Conservation (phyloP, 1,140 invertebrate species). For the Anoplolepis gracilipes region DNA sequence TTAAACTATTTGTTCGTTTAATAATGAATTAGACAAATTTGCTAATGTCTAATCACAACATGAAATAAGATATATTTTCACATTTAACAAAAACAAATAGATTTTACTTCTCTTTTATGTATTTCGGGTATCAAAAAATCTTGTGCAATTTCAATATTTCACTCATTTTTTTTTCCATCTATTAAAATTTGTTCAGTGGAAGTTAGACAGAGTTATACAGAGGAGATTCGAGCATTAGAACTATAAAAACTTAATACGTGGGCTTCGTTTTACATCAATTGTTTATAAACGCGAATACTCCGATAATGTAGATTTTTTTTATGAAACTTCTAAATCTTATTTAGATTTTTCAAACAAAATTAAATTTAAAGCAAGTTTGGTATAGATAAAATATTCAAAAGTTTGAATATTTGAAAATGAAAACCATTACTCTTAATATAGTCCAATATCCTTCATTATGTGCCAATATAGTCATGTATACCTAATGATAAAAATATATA, state of each 20-base stretch:
- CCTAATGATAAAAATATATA: slow-evolving; percentile 53
- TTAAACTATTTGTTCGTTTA: background rate
- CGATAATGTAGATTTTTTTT: slow-evolving; percentile 10
- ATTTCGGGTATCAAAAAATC: slow-evolving; percentile 45
- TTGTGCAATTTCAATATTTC: slow-evolving; percentile 47
- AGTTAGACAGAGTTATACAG: slow-evolving; percentile 79
- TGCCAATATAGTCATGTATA: slow-evolving; percentile 65
- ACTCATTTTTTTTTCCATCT: slow-evolving; percentile 65
- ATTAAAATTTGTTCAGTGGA: slow-evolving; percentile 82
- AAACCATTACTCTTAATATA: background rate
- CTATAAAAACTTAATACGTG: slow-evolving; percentile 42
- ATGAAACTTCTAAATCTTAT: slow-evolving; percentile 1
- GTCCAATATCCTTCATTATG: slow-evolving; percentile 43
- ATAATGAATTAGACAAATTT: slow-evolving; percentile 20
- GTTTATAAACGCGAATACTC: slow-evolving; percentile 41
- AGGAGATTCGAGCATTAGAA: slow-evolving; percentile 80
- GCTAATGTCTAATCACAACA: slow-evolving; percentile 13
- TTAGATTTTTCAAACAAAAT: slow-evolving; percentile 8
- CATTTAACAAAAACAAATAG: slow-evolving; percentile 11
- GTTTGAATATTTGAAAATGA: background rate
- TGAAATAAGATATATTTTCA: slow-evolving; percentile 23
- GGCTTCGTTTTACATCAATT: slow-evolving; percentile 26
- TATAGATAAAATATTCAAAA: background rate
- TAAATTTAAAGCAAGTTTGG: background rate
- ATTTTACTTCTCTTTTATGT: background rate